phyloP scores from a whole-genome alignment of 2,113 vertebrate species.

The Carassius auratus region DNA sequence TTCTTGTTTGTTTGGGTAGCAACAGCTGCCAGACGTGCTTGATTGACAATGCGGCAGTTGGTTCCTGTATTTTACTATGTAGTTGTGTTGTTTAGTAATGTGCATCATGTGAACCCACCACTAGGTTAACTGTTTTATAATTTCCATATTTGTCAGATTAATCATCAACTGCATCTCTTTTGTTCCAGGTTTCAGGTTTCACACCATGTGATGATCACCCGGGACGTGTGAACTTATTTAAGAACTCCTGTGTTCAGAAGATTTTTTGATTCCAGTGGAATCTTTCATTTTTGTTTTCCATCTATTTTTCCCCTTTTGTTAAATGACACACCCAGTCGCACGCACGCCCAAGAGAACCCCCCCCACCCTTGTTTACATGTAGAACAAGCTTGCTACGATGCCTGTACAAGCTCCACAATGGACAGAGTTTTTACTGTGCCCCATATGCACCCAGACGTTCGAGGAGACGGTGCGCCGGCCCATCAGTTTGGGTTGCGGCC shows the following conservation, averaged over 20 bases:
- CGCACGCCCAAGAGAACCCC: constrained; percentile 40
- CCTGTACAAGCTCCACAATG: constrained; percentile 99
- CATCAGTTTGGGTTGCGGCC: constrained; percentile 97
- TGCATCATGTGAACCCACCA: neutral
- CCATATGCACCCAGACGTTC: constrained; percentile 98
- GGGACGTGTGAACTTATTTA: constrained; percentile 90
- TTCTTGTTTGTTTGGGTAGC: constrained; percentile 22
- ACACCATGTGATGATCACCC: constrained; percentile 94
- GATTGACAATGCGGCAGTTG: neutral
- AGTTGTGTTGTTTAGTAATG: neutral
- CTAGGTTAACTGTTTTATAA: neutral
- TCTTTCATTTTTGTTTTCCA: constrained; percentile 83
- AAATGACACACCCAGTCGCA: constrained; percentile 66
- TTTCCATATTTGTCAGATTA: neutral
- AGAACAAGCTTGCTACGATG: constrained; percentile 86
- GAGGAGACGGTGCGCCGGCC: constrained; percentile 96
- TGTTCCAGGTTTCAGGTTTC: constrained; percentile 85
- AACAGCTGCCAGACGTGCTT: constrained; percentile 23
- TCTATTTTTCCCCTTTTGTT: constrained; percentile 76
- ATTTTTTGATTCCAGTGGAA: constrained; percentile 98
- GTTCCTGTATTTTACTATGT: neutral
- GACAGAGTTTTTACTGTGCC: constrained; percentile 99
- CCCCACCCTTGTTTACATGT: constrained; percentile 55
- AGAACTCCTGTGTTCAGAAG: constrained; percentile 81
- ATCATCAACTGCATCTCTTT: constrained; percentile 64